Percentiles rank a stretch among this genome's conserved stretches.
Conservation (phyloP, 2,797 vertebrate species). For the Selene dorsalis region DNA sequence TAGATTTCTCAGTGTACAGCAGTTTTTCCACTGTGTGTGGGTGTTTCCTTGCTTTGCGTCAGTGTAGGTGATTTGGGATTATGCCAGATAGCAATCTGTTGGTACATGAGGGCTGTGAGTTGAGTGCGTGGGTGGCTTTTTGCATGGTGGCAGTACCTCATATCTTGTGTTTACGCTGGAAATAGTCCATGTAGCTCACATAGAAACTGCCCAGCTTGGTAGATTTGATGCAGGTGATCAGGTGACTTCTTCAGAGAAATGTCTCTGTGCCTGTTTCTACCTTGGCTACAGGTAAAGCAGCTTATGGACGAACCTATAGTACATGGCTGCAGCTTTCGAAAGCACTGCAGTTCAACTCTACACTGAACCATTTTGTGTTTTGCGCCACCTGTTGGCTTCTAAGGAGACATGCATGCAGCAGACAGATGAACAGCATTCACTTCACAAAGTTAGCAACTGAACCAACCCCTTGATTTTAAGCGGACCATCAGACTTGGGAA, state of each 20-base stretch:
- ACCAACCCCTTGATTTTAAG: neutral
- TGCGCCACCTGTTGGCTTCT: slow-evolving; percentile 69
- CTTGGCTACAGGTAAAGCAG: slow-evolving; percentile 20
- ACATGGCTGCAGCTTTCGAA: slow-evolving; percentile 34
- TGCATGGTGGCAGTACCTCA: slow-evolving; percentile 76
- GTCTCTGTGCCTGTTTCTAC: slow-evolving; percentile 21
- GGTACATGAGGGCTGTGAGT: slow-evolving; percentile 80
- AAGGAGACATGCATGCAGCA: slow-evolving; percentile 40
- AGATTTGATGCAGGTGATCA: slow-evolving; percentile 48
- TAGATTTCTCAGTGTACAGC: slow-evolving; percentile 57
- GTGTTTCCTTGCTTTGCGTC: slow-evolving; percentile 71
- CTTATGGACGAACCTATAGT: slow-evolving; percentile 14
- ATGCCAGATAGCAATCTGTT: slow-evolving; percentile 84
- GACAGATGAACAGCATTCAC: neutral
- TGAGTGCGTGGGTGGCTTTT: slow-evolving; percentile 79
- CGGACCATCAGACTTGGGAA: neutral
- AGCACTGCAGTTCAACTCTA: slow-evolving; percentile 16
- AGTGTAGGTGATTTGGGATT: slow-evolving; percentile 76
- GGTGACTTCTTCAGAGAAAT: slow-evolving; percentile 19
- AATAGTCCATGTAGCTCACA: slow-evolving; percentile 43
- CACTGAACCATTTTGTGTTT: slow-evolving; percentile 26
- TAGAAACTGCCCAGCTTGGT: slow-evolving; percentile 20
- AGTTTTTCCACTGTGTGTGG: slow-evolving; percentile 60
- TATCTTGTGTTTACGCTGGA: slow-evolving; percentile 72
- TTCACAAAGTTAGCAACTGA: neutral